Percentiles rank a stretch among this genome's conserved stretches.
phyloP scores from a whole-genome alignment of 92 coral and sea anemone species.

The Parazoanthus darwini region DNA sequence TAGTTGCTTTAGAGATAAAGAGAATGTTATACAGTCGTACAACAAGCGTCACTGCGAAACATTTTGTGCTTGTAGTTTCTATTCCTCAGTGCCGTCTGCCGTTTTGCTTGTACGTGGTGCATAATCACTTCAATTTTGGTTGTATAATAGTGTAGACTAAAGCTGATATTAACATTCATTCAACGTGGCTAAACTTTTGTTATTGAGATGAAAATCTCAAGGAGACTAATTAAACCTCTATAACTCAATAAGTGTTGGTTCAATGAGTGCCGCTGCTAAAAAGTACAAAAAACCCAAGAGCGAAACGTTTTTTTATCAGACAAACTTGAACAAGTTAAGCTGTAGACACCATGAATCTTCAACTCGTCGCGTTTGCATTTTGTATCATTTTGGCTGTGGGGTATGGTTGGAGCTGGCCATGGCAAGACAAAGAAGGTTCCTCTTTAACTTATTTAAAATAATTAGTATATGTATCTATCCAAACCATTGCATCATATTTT shows the following conservation, averaged over 20 bases:
- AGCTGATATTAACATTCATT: not conserved
- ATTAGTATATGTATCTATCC: not conserved
- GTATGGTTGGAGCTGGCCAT: slow-evolving; percentile 11
- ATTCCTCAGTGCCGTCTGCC: too few species aligned
- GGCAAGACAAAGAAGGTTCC: slow-evolving; percentile 5
- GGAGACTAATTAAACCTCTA: not conserved
- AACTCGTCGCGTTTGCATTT: not conserved
- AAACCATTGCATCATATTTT: not conserved
- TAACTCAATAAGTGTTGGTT: not conserved
- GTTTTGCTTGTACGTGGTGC: too few species aligned
- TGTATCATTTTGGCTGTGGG: not conserved
- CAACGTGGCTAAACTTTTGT: not conserved
- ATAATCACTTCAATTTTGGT: too few species aligned
- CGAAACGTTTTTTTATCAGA: not conserved
- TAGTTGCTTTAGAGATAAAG: too few species aligned
- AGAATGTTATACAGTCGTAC: too few species aligned
- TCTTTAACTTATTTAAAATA: not conserved
- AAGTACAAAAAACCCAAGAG: not conserved
- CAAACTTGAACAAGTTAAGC: not conserved
- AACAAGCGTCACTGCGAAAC: too few species aligned
- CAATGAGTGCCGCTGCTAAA: not conserved
- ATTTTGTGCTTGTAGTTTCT: too few species aligned
- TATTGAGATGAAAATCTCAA: not conserved
- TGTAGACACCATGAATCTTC: not conserved
- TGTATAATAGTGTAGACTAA: too few species aligned